These are phyloP conservation scores for Sussaba pulchella DNA, from an alignment of 2,888 invertebrate species.

Conservation along the genomic window DNA sequence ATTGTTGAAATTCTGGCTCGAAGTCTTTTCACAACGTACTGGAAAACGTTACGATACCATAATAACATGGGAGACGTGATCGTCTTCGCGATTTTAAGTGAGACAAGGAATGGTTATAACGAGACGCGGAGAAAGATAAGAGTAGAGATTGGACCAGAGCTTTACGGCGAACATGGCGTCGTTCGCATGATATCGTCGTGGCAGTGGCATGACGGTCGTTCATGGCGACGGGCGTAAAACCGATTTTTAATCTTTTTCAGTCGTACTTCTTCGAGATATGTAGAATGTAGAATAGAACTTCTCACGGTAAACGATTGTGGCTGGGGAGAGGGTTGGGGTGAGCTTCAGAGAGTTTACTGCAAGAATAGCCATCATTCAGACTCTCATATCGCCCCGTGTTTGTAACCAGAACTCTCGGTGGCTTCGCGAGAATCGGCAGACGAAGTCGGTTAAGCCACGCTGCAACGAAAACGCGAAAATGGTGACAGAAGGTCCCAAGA, in stretches of 20 bases:
- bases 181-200: no score
- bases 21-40: not conserved
- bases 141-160: constrained; percentile 10
- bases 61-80: constrained; percentile 30
- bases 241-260: constrained; percentile 60
- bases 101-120: constrained; percentile 22
- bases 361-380: not conserved
- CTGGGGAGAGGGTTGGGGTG: not conserved
- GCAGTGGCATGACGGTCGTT: no score
- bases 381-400: constrained; percentile 78
- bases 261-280: constrained; percentile 18
- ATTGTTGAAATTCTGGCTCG: not conserved
- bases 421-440: constrained; percentile 70
- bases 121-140: constrained; percentile 27
- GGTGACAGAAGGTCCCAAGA: not conserved
- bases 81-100: constrained; percentile 1
- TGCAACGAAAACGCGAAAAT: constrained; percentile 26
- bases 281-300: constrained; percentile 56
- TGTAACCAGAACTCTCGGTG: constrained; percentile 74
- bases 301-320: constrained; percentile 36
- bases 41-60: constrained; percentile 28
- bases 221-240: constrained; percentile 58
- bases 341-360: constrained; percentile 38
- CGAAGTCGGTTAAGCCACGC: constrained; percentile 72
- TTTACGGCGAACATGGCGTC: no score